Conservation (phyloP, 2,113 vertebrate species). For the Pterocles orientalis region DNA sequence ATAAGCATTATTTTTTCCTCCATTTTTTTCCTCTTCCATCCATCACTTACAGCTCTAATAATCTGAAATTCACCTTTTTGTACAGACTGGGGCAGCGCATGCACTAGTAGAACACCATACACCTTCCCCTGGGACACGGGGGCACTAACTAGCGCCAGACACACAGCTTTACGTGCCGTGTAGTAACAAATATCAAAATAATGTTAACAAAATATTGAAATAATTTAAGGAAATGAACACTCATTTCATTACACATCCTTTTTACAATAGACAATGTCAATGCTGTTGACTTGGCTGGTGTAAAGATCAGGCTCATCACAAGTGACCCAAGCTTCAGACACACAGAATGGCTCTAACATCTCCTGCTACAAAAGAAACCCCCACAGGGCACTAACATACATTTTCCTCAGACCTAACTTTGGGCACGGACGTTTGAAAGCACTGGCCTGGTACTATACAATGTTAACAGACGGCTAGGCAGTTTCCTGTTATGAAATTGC, state of each 20-base stretch:
- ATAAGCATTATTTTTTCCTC: background rate
- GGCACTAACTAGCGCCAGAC: background rate
- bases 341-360: no score
- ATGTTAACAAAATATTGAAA: no score
- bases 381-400: fast-evolving
- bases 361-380: background rate
- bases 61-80: background rate
- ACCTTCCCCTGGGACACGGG: background rate
- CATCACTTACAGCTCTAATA: background rate
- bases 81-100: background rate
- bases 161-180: background rate
- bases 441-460: background rate
- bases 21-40: background rate
- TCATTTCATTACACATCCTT: background rate
- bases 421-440: background rate
- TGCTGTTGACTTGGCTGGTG: background rate
- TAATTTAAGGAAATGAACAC: background rate
- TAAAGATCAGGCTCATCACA: background rate
- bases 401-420: background rate
- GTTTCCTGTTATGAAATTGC: background rate
- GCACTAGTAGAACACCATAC: background rate
- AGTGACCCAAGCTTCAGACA: no score
- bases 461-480: background rate
- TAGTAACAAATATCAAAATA: no score
- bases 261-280: background rate